phyloP scores from a whole-genome alignment of 2,888 invertebrate genomes.

The Emesis furor region DNA sequence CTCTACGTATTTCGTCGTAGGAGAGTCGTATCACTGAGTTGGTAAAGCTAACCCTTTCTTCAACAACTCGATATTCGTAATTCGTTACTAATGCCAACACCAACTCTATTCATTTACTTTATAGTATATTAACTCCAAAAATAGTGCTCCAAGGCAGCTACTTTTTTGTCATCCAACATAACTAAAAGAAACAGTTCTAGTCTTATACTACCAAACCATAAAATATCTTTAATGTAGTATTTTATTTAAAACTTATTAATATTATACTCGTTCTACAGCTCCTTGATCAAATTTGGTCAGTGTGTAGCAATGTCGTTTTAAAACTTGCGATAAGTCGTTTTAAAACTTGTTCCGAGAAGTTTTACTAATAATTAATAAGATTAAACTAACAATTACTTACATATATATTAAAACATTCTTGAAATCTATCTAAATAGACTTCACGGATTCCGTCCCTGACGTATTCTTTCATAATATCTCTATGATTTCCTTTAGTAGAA shows the following conservation, averaged over 20 bases:
- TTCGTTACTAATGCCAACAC: too few species aligned
- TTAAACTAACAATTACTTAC: slow-evolving; percentile 78
- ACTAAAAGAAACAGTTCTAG: not conserved
- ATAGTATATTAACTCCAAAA: not conserved
- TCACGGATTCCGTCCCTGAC: slow-evolving; percentile 80
- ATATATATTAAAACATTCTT: slow-evolving; percentile 84
- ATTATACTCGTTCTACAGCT: not conserved
- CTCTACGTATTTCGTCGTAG: too few species aligned
- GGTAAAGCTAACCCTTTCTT: too few species aligned
- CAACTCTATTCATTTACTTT: too few species aligned
- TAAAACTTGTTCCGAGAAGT: not conserved
- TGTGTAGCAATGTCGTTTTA: not conserved
- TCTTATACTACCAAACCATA: not conserved
- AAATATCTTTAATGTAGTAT: too few species aligned
- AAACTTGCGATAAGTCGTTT: not conserved
- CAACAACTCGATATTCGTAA: too few species aligned
- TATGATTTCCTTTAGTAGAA: slow-evolving; percentile 81
- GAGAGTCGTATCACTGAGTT: too few species aligned
- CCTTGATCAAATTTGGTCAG: not conserved
- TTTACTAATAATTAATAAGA: not conserved
- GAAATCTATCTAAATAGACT: slow-evolving; percentile 82
- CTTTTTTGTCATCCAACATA: too few species aligned
- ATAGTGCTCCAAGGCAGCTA: not conserved
- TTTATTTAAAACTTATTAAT: not conserved
- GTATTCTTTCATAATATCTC: slow-evolving; percentile 82